phyloP scores from a whole-genome alignment of 2,797 vertebrate species.

The Mormyrus proboscirostris region DNA sequence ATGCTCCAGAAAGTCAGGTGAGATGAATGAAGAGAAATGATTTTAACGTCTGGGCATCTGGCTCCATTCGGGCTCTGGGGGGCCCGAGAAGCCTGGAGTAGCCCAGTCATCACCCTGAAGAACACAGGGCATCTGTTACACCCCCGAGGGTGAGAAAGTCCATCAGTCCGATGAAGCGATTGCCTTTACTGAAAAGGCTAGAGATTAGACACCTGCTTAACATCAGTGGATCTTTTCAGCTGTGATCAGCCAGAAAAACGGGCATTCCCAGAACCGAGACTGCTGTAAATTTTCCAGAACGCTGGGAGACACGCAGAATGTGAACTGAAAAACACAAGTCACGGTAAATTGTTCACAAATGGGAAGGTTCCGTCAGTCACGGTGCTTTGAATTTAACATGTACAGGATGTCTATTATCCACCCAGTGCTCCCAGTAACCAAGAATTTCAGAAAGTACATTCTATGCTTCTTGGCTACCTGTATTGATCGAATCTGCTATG shows the following conservation, averaged over 20 bases:
- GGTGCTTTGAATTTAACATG: not conserved
- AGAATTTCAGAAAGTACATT: not conserved
- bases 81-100: not conserved
- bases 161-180: not conserved
- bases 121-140: not conserved
- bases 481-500: not conserved
- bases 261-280: not conserved
- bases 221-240: slow-evolving; percentile 2
- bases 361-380: not conserved
- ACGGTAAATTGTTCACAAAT: not conserved
- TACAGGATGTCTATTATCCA: not conserved
- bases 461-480: not conserved
- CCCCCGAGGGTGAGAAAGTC: not conserved
- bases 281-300: not conserved
- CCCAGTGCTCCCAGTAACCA: not conserved
- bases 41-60: not conserved
- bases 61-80: not conserved
- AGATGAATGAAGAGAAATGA: not conserved
- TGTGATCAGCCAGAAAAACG: not conserved
- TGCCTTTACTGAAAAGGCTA: not conserved
- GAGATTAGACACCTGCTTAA: slow-evolving; percentile 12
- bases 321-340: not conserved
- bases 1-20: not conserved
- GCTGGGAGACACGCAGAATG: not conserved
- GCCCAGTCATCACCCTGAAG: not conserved